These are phyloP conservation scores for Origma solitaria DNA, from an alignment of 2,113 vertebrate species.

Conservation along the genomic window DNA sequence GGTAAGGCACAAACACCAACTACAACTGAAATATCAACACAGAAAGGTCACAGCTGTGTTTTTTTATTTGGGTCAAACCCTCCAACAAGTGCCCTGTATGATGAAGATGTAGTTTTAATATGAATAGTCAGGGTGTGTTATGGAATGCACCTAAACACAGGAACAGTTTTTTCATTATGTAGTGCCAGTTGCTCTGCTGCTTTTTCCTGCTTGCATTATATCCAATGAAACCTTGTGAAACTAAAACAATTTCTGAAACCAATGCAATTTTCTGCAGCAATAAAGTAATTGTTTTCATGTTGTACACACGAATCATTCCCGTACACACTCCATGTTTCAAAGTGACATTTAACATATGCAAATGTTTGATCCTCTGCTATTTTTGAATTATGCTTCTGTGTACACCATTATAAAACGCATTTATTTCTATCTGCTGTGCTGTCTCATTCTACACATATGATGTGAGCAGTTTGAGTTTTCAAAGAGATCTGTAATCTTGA, in stretches of 20 bases:
- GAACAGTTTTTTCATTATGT: not conserved
- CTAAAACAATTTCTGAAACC: not conserved
- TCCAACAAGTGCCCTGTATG: not conserved
- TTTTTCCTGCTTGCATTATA: not conserved
- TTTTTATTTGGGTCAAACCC: not conserved
- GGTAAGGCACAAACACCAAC: not conserved
- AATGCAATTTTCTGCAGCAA: not conserved
- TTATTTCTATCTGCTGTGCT: not conserved
- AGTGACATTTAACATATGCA: not conserved
- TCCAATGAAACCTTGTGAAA: not conserved
- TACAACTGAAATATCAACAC: not conserved
- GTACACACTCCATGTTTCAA: not conserved
- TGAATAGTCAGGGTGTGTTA: not conserved
- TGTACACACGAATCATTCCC: not conserved
- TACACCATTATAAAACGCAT: not conserved
- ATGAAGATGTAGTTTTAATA: not conserved
- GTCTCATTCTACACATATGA: not conserved
- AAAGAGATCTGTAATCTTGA: not conserved
- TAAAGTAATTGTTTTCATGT: not conserved
- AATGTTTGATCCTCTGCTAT: not conserved
- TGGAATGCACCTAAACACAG: not conserved
- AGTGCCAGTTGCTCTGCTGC: not conserved
- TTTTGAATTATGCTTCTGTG: not conserved
- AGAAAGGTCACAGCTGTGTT: not conserved
- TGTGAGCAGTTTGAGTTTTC: not conserved